Evolutionary conservation across 2,113 vertebrate species (phyloP).

Genomic region (Vimba vimba): DNA sequence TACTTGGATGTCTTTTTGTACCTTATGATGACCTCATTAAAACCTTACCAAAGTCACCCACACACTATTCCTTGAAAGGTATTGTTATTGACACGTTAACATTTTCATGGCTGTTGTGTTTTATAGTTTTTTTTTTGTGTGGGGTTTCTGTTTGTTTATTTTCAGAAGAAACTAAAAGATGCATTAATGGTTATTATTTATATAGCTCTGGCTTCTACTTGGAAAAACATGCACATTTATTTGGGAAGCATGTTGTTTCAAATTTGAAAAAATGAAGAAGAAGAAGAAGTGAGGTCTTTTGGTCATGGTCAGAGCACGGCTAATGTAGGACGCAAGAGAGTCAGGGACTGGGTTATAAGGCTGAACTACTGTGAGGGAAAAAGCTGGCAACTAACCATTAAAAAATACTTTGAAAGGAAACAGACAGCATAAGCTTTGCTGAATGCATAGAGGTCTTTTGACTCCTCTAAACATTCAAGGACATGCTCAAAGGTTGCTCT

Average conservation of each 20-base stretch:
- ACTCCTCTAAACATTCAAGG: constrained; percentile 28
- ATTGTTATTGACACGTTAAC: background rate
- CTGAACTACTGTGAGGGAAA: background rate
- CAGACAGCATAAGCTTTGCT: background rate
- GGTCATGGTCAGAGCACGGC: constrained; percentile 17
- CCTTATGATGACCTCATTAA: background rate
- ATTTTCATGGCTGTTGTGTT: background rate
- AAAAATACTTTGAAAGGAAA: background rate
- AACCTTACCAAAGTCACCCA: background rate
- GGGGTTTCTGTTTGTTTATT: background rate
- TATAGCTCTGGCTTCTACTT: background rate
- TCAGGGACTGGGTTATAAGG: background rate
- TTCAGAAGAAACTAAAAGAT: background rate
- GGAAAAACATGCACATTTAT: background rate
- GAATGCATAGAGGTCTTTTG: constrained; percentile 30
- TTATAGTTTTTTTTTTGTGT: background rate
- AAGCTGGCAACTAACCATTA: background rate
- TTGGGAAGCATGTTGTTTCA: background rate
- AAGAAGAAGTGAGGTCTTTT: background rate
- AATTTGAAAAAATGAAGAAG: background rate
- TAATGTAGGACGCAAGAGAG: constrained; percentile 13
- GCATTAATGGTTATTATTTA: background rate
- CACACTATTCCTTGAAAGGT: background rate
- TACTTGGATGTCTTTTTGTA: background rate
- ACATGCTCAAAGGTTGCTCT: background rate